Conservation (phyloP, 2,797 vertebrate species). For the Eulemur mongoz region DNA sequence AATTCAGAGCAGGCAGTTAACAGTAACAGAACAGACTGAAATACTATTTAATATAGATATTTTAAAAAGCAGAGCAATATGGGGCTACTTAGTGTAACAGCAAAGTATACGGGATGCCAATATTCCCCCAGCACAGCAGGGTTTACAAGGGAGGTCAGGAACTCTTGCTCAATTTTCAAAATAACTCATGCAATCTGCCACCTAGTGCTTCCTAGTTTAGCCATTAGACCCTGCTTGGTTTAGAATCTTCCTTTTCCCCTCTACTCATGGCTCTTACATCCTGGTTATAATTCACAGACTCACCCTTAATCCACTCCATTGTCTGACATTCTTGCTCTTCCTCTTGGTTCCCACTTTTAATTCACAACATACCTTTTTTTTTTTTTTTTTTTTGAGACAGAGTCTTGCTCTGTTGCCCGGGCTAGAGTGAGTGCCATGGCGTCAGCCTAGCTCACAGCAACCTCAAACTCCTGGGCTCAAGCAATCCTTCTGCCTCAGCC, state of each 20-base stretch:
- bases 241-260: not conserved
- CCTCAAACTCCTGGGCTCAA: too few relatives aligned
- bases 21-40: not conserved
- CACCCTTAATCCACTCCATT: not conserved
- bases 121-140: not conserved
- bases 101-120: not conserved
- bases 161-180: constrained; percentile 24
- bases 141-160: not conserved
- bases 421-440: too few relatives aligned
- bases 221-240: not conserved
- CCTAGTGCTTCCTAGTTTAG: not conserved
- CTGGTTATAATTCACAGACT: not conserved
- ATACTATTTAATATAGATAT: not conserved
- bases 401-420: too few relatives aligned
- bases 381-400: too few relatives aligned
- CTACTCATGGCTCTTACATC: not conserved
- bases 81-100: not conserved
- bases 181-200: not conserved
- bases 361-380: not conserved
- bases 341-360: not conserved
- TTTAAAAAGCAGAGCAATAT: constrained; percentile 23
- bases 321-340: not conserved
- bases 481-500: too few relatives aligned
- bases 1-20: not conserved
- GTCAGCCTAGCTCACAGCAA: too few relatives aligned